These are phyloP conservation scores for Augochlora pura DNA, from an alignment of 1,140 invertebrate species.

Conservation along the genomic window DNA sequence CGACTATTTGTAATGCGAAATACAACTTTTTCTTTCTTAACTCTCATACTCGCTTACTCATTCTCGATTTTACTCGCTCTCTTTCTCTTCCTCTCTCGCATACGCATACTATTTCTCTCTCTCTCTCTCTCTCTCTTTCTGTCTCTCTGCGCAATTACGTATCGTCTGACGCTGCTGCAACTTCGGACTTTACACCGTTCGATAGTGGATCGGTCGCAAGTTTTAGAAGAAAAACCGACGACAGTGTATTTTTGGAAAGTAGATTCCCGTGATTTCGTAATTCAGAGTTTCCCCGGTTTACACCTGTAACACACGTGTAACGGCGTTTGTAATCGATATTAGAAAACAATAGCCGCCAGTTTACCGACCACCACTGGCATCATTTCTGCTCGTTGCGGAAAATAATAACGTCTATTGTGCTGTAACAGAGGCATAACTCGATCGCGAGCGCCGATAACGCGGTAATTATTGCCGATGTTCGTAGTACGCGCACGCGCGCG, in stretches of 20 bases:
- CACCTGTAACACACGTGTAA: not conserved
- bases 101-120: too few species aligned
- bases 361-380: not conserved
- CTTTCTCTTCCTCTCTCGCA: too few species aligned
- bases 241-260: constrained; percentile 3
- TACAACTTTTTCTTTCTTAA: not conserved
- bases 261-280: not conserved
- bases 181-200: constrained; percentile 19
- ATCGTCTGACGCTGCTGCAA: constrained; percentile 23
- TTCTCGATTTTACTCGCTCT: too few species aligned
- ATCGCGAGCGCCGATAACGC: constrained; percentile 15
- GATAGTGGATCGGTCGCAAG: constrained; percentile 11
- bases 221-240: not conserved
- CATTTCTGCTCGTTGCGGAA: not conserved
- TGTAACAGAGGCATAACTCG: not conserved
- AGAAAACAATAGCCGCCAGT: constrained; percentile 9
- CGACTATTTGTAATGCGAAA: constrained; percentile 16
- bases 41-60: too few species aligned
- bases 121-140: too few species aligned
- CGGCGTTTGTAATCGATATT: constrained; percentile 7
- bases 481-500: too few species aligned
- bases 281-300: too few species aligned
- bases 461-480: not conserved
- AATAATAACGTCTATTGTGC: constrained; percentile 9
- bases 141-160: constrained; percentile 10